phyloP scores from a whole-genome alignment of 2,888 invertebrate species.

The Quadroppia sp. region DNA sequence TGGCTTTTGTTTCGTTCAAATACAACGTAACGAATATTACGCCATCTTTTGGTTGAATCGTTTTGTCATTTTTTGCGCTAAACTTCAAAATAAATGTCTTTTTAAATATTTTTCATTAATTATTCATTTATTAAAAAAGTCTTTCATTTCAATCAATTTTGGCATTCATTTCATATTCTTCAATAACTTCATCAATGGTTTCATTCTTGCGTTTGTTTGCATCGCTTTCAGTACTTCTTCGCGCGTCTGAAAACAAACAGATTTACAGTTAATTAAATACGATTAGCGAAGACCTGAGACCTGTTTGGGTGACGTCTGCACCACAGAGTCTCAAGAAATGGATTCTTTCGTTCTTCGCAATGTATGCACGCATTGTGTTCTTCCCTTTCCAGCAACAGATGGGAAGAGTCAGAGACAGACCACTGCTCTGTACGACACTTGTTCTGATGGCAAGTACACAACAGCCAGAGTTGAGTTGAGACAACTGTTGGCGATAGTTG shows the following conservation, averaged over 20 bases:
- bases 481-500: constrained; percentile 9
- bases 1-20: neutral
- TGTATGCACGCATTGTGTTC: constrained; percentile 78
- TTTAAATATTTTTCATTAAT: too few species aligned
- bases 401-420: constrained; percentile 57
- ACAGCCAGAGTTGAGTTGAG: constrained; percentile 41
- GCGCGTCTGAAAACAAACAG: neutral
- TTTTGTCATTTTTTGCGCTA: too few species aligned
- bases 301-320: constrained; percentile 59
- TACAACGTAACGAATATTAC: neutral
- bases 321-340: constrained; percentile 81
- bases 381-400: constrained; percentile 90
- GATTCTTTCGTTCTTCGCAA: constrained; percentile 74
- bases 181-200: neutral
- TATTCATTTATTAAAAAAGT: too few species aligned
- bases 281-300: neutral
- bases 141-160: too few species aligned
- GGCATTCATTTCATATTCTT: too few species aligned
- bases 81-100: too few species aligned
- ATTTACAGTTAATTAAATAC: neutral
- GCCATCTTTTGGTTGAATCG: too few species aligned
- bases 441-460: constrained; percentile 43
- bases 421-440: constrained; percentile 29
- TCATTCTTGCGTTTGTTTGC: neutral
- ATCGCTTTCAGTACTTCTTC: constrained; percentile 19